Evolutionary conservation across 2,888 invertebrate genomes (phyloP), one percentile per base, ranked within the genome.

Genomic region (Sinotaia quadrata): DNA sequence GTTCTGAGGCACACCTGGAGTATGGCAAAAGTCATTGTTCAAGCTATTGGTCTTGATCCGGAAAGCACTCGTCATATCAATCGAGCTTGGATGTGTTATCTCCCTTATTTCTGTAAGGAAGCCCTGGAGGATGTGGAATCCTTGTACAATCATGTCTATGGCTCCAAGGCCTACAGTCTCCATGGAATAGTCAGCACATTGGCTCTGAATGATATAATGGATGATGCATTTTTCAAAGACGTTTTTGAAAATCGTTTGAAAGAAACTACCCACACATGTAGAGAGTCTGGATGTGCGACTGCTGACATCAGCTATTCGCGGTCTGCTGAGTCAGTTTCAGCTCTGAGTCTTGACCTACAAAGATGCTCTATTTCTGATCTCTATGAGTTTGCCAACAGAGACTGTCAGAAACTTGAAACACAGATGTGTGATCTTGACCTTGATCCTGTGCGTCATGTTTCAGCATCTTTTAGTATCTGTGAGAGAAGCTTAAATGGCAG

Each of bases 61-160:
- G 37, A 24, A 5, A 41, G 27, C 31, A 41, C 31, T 24, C 58
- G 67, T 37, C 63, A 69, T 41, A 24, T 63, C 21, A 77, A 78
- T 58, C 84, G 83, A 58, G 71, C 84, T 15, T 84, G 83, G 78
- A 71, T 82, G 54, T 78, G 80, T 49, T 85, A 85, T 67, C 82
- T 84, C 49, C 75, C 72, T 18, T 80, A 83, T 60, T 75, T 85
- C 24, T 83, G 81, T 61, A 61, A 73, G 5, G 71, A 75, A 58
- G 72, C 80, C 5, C 78, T 83, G 73, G 72, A 75, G 8, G 44
- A 70, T 0, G 54, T 85, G 21, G 62, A 75, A 62, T 65, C 77
- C 18, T 61, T 85, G n/a, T 85, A 84, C 71, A 74, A 75, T 24
- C 56, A 68, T 7, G 80, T 78, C 4, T 82, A 81, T 60, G 60